Evolutionary conservation across 2,113 vertebrate species (phyloP).

Genomic region (Stomatorhinus ivindoensis): DNA sequence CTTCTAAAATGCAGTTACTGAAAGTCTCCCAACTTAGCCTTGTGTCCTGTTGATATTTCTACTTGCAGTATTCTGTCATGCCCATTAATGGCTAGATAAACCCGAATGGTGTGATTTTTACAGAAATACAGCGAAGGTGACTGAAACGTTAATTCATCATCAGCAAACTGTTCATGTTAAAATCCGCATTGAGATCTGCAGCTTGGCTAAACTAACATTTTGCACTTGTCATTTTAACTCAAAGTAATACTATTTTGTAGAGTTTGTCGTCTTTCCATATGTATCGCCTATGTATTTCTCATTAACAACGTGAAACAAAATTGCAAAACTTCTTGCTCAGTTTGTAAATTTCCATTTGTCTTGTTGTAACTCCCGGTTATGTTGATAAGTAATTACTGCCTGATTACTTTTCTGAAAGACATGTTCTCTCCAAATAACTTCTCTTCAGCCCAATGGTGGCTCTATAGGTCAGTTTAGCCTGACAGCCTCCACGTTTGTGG

Average conservation of each 20-base stretch:
- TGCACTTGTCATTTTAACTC: not conserved
- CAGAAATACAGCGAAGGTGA: not conserved
- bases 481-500: not conserved
- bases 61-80: not conserved
- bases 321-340: not conserved
- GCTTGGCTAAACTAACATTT: constrained; percentile 1
- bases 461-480: not conserved
- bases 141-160: not conserved
- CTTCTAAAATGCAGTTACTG: not conserved
- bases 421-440: not conserved
- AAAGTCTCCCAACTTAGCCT: not conserved
- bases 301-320: not conserved
- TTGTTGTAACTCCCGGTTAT: not conserved
- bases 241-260: not conserved
- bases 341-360: not conserved
- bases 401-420: not conserved
- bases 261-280: not conserved
- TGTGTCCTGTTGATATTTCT: not conserved
- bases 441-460: not conserved
- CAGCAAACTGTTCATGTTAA: not conserved
- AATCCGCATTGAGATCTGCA: not conserved
- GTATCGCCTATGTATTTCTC: not conserved
- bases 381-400: not conserved
- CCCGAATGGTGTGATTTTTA: not conserved
- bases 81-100: not conserved